Base-by-base conservation (phyloP, 1,140 invertebrate species). In the Pogonus chalceus region DNA sequence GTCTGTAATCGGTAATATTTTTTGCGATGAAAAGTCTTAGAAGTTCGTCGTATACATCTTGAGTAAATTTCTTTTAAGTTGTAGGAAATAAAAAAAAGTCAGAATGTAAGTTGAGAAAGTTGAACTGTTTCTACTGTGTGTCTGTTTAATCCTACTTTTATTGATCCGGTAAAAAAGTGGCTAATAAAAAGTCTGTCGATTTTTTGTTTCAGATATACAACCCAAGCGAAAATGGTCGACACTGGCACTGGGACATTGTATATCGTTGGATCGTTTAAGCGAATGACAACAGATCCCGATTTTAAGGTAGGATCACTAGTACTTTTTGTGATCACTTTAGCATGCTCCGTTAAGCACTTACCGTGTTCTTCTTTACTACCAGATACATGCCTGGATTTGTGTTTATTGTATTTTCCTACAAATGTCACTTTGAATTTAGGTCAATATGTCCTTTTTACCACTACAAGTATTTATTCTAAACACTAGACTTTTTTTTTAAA, bases 251-350 rank as follows among this genome's bases (percentile, higher is more conserved):
- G 83, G 10, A 83, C 83, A 9, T 78, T 90, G 52, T 83, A 85
- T 68, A 86, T 92, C 57, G 80, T 87, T 26, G 88, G 88, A 51
- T 84, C 85, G 14, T 90, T 92, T 70, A 89, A 90, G 63, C 77
- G 81, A 60, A 78, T 79, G 65, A 74, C 76, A 14, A 76, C 73
- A 14, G 82, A 83, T 70, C 78, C 83, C 49, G 80, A 87, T 72
- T 85, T 84, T 61, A 86, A 85, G 78, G 82, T 85, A 68, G 22
- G 20, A 22, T 18, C 16, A 46, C 16, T 18, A n/a, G 4, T 39
- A 12, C 35, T 46, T 56, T 46, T 56, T 52, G 10, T 54, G 16
- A 20, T 48, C 48, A 14, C 23, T 24, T 39, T 12, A 22, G 37
- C 35, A 24, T 46, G 35, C 2, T 14, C 20, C 18, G 23, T 37